Percentiles rank a stretch among this genome's conserved stretches.
Evolutionary conservation across 2,113 vertebrate genomes (phyloP).

Genomic region (Rutilus rutilus): DNA sequence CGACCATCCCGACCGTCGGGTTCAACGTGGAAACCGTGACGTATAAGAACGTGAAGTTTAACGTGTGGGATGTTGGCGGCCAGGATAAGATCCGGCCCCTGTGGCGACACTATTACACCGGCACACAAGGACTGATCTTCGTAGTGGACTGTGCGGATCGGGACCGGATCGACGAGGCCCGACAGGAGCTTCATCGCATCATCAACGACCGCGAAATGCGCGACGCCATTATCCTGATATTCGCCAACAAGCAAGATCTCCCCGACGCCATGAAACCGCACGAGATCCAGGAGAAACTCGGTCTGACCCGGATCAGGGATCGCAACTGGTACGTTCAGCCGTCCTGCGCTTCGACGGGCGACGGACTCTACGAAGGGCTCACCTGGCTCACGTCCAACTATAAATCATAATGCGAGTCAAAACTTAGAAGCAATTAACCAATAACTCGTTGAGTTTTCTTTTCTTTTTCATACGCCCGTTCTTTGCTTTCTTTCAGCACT

Average conservation of each 20-base stretch:
- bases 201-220: conserved; percentile 99
- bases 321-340: conserved; percentile 99
- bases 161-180: conserved; percentile 94
- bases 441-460: conserved; percentile 65
- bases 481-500: conserved; percentile 26
- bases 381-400: conserved; percentile 99
- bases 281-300: conserved; percentile 99
- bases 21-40: conserved; percentile 99
- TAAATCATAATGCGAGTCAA: conserved; percentile 88
- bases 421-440: conserved; percentile 79
- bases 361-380: conserved; percentile 97
- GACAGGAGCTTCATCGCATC: conserved; percentile 97
- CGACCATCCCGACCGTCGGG: conserved; percentile 96
- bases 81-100: conserved; percentile 98
- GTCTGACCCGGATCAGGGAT: conserved; percentile 96
- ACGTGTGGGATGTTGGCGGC: conserved; percentile 98
- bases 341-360: conserved; percentile 93
- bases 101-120: conserved; percentile 99
- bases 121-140: conserved; percentile 97
- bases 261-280: conserved; percentile 98
- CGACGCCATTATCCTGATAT: conserved; percentile 98
- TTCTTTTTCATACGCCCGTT: conserved; percentile 66
- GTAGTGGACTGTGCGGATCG: conserved; percentile 98
- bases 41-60: conserved; percentile 99
- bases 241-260: conserved; percentile 99